Evolutionary conservation across 2,888 invertebrate genomes (phyloP).

Genomic region (Epinotia ramella): DNA sequence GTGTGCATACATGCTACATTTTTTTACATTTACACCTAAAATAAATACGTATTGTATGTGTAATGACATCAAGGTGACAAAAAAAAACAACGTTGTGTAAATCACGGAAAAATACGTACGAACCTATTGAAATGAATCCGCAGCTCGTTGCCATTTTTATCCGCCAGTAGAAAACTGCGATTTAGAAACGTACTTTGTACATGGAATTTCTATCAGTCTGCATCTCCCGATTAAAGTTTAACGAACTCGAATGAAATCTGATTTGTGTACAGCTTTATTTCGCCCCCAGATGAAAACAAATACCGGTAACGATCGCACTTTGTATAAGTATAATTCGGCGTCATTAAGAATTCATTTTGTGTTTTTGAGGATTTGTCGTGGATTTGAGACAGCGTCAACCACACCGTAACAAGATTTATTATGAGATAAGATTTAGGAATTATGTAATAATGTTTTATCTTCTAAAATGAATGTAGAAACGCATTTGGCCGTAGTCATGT

Average conservation of each 20-base stretch:
- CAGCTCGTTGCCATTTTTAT: constrained; percentile 26
- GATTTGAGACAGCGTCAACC: neutral
- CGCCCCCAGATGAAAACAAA: constrained; percentile 43
- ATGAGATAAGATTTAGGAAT: neutral
- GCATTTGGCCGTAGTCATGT: too few relatives aligned
- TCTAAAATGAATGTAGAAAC: neutral
- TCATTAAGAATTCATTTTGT: constrained; percentile 19
- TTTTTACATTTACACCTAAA: too few relatives aligned
- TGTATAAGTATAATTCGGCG: constrained; percentile 23
- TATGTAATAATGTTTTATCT: neutral
- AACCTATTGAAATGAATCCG: constrained; percentile 10
- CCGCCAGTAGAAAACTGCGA: constrained; percentile 41
- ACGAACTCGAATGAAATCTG: constrained; percentile 72
- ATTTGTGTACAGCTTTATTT: constrained; percentile 65
- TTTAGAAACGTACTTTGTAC: constrained; percentile 55
- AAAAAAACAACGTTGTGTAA: neutral
- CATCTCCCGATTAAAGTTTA: constrained; percentile 68
- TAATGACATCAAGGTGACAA: neutral
- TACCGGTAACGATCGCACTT: constrained; percentile 36
- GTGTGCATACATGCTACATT: too few relatives aligned
- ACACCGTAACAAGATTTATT: neutral
- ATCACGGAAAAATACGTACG: too few relatives aligned
- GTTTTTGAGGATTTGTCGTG: neutral
- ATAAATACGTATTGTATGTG: neutral
- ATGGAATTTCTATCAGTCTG: constrained; percentile 63